These are phyloP conservation scores for Pangasianodon hypophthalmus DNA, from an alignment of 2,113 vertebrate species.

Conservation along the genomic window DNA sequence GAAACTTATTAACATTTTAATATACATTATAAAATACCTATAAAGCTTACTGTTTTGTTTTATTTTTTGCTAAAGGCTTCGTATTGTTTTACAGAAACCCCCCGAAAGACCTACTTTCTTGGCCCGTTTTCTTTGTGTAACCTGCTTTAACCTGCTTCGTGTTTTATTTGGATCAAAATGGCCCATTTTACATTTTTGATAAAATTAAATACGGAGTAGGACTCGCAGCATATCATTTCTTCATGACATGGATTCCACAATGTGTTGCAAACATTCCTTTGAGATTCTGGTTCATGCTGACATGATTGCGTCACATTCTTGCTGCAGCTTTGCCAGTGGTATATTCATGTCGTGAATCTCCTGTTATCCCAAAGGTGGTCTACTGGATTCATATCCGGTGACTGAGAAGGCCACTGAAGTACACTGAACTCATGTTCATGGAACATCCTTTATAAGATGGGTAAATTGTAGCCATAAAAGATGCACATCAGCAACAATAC, in stretches of 20 bases:
- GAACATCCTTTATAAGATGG: neutral
- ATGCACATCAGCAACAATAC: neutral
- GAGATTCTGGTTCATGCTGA: neutral
- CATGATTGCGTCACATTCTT: neutral
- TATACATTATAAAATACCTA: neutral
- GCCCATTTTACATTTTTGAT: constrained; percentile 16
- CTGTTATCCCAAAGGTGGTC: neutral
- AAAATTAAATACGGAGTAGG: neutral
- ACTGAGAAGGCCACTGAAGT: neutral
- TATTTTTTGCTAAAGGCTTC: neutral
- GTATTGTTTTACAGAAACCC: neutral
- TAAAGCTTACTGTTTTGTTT: neutral
- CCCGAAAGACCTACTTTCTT: neutral
- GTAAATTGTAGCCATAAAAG: neutral
- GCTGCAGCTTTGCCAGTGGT: neutral
- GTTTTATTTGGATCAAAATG: constrained; percentile 7
- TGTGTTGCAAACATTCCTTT: neutral
- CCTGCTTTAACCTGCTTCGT: constrained; percentile 16
- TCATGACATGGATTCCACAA: neutral
- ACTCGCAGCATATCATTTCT: neutral
- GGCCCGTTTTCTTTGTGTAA: constrained; percentile 13
- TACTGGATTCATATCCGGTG: neutral
- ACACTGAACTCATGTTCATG: neutral
- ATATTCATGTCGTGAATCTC: neutral
- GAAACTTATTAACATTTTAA: neutral